A percentile compares a stretch with the other conserved stretches of the same genome.
These are phyloP conservation scores for Rotaria socialis DNA, from an alignment of 2,888 invertebrate species.

Conservation along the genomic window DNA sequence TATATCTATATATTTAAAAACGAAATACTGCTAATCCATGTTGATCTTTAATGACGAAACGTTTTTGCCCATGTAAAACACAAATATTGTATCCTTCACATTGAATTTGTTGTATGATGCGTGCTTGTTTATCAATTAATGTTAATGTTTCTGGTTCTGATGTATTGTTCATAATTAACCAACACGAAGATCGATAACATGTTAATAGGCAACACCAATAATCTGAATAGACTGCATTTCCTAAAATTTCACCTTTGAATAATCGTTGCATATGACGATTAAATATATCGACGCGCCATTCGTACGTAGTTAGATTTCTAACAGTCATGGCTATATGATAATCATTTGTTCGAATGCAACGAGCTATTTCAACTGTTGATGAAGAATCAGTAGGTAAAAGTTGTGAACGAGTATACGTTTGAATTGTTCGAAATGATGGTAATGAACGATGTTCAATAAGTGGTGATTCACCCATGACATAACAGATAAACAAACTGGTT, in stretches of 20 bases:
- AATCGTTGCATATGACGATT: neutral
- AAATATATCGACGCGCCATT: slow-evolving; percentile 17
- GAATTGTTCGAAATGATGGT: neutral
- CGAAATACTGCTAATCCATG: slow-evolving; percentile 1
- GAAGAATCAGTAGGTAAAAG: neutral
- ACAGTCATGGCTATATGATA: neutral
- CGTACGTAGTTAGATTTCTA: neutral
- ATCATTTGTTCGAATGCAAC: neutral
- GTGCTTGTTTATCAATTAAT: neutral
- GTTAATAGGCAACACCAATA: slow-evolving; percentile 19
- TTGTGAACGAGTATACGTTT: neutral
- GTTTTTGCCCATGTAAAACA: neutral
- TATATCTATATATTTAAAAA: neutral
- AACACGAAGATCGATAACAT: neutral
- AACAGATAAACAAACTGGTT: neutral
- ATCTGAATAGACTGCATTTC: neutral
- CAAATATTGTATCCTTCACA: neutral
- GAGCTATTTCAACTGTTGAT: neutral
- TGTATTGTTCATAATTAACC: slow-evolving; percentile 15
- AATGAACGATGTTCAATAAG: neutral
- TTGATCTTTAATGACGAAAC: neutral
- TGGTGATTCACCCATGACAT: slow-evolving; percentile 9
- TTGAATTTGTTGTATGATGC: neutral
- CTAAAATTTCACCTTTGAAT: neutral
- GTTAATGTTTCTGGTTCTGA: neutral